Evolutionary conservation across 2,888 invertebrate genomes (phyloP).

Genomic region (Clanis bilineata): DNA sequence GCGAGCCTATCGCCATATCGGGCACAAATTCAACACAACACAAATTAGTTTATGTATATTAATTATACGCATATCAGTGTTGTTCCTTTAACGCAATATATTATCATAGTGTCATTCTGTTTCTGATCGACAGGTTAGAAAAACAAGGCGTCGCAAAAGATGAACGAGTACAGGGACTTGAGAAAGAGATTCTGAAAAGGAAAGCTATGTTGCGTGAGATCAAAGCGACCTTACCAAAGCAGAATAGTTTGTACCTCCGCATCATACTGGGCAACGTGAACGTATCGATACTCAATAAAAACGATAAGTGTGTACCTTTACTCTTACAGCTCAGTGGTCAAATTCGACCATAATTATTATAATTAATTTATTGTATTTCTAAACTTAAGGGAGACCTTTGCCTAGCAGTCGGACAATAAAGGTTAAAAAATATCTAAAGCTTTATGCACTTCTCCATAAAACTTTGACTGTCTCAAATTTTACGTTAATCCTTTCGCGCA

Average conservation of each 20-base stretch:
- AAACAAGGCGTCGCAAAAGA: slow-evolving; percentile 73
- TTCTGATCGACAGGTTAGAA: slow-evolving; percentile 52
- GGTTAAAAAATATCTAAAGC: too few relatives aligned
- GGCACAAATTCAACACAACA: too few relatives aligned
- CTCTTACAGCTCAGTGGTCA: background rate
- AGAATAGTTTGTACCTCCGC: slow-evolving; percentile 91
- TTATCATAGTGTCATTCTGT: background rate
- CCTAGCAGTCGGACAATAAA: too few relatives aligned
- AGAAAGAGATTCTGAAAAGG: slow-evolving; percentile 90
- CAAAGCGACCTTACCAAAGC: slow-evolving; percentile 95
- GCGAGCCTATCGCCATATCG: too few relatives aligned
- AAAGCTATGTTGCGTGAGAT: slow-evolving; percentile 94
- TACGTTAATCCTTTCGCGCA: too few relatives aligned
- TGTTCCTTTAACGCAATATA: too few relatives aligned
- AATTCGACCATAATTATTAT: background rate
- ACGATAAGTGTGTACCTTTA: slow-evolving; percentile 90
- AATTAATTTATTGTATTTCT: too few relatives aligned
- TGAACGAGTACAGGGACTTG: slow-evolving; percentile 83
- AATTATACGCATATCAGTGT: too few relatives aligned
- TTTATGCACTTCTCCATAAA: too few relatives aligned
- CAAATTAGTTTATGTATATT: too few relatives aligned
- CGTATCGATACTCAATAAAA: slow-evolving; percentile 98
- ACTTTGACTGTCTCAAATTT: too few relatives aligned
- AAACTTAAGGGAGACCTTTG: too few relatives aligned
- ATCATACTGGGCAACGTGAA: slow-evolving; percentile 99